phyloP scores from a whole-genome alignment of 2,113 vertebrate genomes.

The Pelecanoides urinatrix region DNA sequence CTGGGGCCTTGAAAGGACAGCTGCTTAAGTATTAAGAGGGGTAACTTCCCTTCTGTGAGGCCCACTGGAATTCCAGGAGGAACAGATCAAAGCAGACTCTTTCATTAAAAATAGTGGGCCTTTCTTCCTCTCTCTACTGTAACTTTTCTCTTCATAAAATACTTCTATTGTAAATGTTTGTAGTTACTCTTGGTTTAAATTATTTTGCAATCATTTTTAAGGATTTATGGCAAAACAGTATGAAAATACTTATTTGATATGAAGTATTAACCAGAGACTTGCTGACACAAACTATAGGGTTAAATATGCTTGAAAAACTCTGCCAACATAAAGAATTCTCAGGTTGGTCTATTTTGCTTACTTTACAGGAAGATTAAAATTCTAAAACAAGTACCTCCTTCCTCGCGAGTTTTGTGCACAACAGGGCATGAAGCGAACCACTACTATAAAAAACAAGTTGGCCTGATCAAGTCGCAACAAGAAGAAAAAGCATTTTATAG shows the following conservation, averaged over 20 bases:
- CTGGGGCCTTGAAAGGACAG: constrained; percentile 6
- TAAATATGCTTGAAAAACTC: not conserved
- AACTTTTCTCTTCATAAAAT: not conserved
- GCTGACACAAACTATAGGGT: not conserved
- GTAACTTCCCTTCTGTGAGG: not conserved
- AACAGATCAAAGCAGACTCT: constrained; percentile 45
- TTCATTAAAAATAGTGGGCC: not conserved
- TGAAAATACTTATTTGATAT: not conserved
- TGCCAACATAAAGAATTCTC: not conserved
- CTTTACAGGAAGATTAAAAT: not conserved
- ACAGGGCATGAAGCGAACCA: not conserved
- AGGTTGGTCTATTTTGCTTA: not conserved
- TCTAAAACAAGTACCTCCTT: not conserved
- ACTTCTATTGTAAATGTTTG: not conserved
- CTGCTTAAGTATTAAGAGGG: not conserved
- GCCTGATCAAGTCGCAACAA: not conserved
- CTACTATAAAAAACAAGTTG: not conserved
- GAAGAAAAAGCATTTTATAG: not conserved
- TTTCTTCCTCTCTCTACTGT: not conserved
- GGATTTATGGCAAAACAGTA: not conserved
- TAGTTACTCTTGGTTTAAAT: not conserved
- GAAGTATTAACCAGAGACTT: not conserved
- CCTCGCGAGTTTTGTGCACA: not conserved
- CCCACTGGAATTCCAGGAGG: constrained; percentile 14
- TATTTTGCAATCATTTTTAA: not conserved